These are phyloP conservation scores for Notospermus geniculatus DNA, from an alignment of 1,140 invertebrate genomes.

Conservation along the genomic window DNA sequence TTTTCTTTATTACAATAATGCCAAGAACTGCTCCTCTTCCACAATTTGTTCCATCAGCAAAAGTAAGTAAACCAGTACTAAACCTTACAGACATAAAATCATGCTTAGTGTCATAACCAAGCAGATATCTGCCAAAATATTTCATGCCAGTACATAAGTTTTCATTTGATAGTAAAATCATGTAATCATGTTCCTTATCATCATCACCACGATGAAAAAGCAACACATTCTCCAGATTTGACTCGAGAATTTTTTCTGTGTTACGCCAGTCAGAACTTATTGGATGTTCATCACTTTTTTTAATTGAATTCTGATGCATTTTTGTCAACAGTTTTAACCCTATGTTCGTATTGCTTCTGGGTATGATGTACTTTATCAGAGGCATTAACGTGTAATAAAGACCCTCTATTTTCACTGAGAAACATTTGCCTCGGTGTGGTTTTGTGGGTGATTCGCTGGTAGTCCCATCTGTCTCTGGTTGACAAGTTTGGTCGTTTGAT, in stretches of 20 bases:
- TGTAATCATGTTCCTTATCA: background rate
- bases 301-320: background rate
- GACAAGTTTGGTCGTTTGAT: background rate
- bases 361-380: background rate
- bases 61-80: background rate
- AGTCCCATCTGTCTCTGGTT: background rate
- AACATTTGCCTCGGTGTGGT: background rate
- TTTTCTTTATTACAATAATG: background rate
- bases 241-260: background rate
- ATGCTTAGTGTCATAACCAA: background rate
- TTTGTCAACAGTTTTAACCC: background rate
- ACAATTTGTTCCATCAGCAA: background rate
- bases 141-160: background rate
- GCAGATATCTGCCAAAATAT: background rate
- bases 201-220: background rate
- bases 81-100: constrained; percentile 2
- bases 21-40: background rate
- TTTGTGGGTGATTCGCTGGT: background rate
- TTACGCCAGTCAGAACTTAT: background rate
- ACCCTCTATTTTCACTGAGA: background rate
- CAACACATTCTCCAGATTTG: background rate
- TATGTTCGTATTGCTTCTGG: background rate
- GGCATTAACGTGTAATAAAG: background rate
- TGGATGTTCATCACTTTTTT: background rate
- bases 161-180: background rate